Conservation (phyloP, 2,888 invertebrate species). For the Dasypogon diadema region DNA sequence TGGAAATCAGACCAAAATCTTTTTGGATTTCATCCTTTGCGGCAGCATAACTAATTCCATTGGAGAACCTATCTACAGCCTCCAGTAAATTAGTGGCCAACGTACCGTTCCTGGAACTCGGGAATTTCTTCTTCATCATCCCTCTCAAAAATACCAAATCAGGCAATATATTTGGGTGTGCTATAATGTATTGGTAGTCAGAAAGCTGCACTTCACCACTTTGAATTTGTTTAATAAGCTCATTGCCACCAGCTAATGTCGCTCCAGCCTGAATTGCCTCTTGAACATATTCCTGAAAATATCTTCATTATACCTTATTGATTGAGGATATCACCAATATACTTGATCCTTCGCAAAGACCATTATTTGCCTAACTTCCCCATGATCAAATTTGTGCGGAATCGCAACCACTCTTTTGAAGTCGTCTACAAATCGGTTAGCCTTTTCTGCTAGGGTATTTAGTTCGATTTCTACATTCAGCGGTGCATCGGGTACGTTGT, state of each 20-base stretch:
- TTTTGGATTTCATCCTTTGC: conserved; percentile 77
- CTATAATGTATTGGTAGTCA: conserved; percentile 81
- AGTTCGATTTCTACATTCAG: conserved; percentile 81
- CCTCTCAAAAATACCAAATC: conserved; percentile 83
- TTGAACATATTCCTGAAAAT: conserved; percentile 64
- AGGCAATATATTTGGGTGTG: conserved; percentile 83
- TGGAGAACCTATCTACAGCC: conserved; percentile 75
- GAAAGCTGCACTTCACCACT: conserved; percentile 75
- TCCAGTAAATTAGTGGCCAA: conserved; percentile 74
- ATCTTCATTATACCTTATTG: not conserved
- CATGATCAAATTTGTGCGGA: conserved; percentile 78
- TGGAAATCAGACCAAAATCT: conserved; percentile 77
- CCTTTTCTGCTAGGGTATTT: conserved; percentile 75
- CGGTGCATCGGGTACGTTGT: conserved; percentile 79
- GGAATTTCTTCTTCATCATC: conserved; percentile 82
- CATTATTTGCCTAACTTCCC: conserved; percentile 77
- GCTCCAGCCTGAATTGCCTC: conserved; percentile 80
- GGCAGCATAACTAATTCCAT: conserved; percentile 79
- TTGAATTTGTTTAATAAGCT: conserved; percentile 83
- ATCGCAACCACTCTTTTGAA: conserved; percentile 77
- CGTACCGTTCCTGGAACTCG: conserved; percentile 76
- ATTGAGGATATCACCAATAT: conserved; percentile 31
- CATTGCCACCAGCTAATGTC: conserved; percentile 77
- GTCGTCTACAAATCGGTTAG: conserved; percentile 76
- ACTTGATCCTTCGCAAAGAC: conserved; percentile 80